Base-by-base conservation (phyloP, 2,888 invertebrate genomes). In the Allolobophora icterica region DNA sequence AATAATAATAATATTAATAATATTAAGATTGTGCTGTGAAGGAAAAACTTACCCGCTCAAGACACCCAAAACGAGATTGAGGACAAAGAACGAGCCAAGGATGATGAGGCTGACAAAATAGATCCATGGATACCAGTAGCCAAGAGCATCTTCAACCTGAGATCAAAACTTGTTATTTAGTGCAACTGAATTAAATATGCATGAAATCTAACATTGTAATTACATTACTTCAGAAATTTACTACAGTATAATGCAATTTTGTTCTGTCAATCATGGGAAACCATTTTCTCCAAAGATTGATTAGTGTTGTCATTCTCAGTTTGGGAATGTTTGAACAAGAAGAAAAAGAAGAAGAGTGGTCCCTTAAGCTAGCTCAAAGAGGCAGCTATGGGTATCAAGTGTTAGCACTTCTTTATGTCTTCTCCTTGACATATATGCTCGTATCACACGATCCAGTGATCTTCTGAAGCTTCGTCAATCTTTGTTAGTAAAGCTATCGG, bases 1-100 rank as follows among this genome's bases (percentile, higher is more conserved):
- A 40, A 34, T 38, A 45, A 35, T 52, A 34, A 87, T 42, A 38
- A 89, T 0, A 6, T 0, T n/a, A 24, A 35, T 89, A 38, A 33
- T 11, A 35, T 84, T 21, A 24, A 3, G 40, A 11, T 87, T 1
- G 21, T 34, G 15, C 34, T 87, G 38, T n/a, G 21, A n/a, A 1
- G 87, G 24, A 45, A 34, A 34, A 33, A 96, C 97, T 96, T 96
- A 98, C 98, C 99, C 99, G 94, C 99, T 99, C 95, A 99, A 97
- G 95, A 99, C 99, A 97, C 99, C 99, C 96, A 99, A 98, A 97
- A 99, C 99, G 91, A 99, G 97, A 96, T 99, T 99, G 97, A 99
- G 99, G 93, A 99, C 99, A 96, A 99, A 99, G 96, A 99, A 99
- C 92, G 99, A 99, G 92, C 99, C 99, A 93, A 99, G 96, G 94